Base-by-base conservation (phyloP, 53 echinoderm and acorn worm genomes). In the Crossaster papposus region DNA sequence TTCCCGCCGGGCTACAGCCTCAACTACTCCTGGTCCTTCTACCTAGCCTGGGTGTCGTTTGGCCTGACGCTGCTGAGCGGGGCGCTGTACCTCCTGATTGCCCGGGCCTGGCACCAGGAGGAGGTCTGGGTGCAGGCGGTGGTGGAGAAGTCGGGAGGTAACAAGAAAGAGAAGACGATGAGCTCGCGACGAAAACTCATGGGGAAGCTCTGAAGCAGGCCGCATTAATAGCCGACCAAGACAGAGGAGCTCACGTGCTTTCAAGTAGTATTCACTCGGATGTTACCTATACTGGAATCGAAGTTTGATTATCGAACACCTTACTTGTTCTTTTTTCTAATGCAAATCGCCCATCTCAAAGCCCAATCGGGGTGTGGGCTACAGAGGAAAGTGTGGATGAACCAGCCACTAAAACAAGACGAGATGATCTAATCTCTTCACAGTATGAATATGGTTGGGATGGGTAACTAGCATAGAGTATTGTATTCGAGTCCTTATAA, bases 21-120 rank as follows among this genome's bases (percentile, higher is more conserved):
- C 33, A 81, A 92, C 74, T 98, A 93, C 64, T 83, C 94, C 54
- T 98, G 93, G 92, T 98, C 98, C 50, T 98, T 98, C 91, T 98
- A 92, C 81, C 30, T 95, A 6, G 91, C 92, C 51, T 95, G 95
- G 93, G 94, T 89, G n/a, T 85, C 98, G 14, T 93, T 98, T 65
- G 88, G 88, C 64, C 91, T 95, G 51, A 82, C 94, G 29, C 55
- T 94, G 3, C 89, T 94, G 72, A 94, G 93, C 38, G 98, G 98
- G 1, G 70, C 93, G 35, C 83, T 96, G 52, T 98, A 96, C 88
- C 92, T 98, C 51, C 92, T 98, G 54, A 90, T 98, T 28, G 96
- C 98, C 1, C 50, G 98, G 75, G 94, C 94, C 22, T 98, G 94
- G 93, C 93, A 96, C 44, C 93, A 90, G 51, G 94, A 98, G 77